phyloP scores from a whole-genome alignment of 2,888 invertebrate species.

The Laothoe populi region DNA sequence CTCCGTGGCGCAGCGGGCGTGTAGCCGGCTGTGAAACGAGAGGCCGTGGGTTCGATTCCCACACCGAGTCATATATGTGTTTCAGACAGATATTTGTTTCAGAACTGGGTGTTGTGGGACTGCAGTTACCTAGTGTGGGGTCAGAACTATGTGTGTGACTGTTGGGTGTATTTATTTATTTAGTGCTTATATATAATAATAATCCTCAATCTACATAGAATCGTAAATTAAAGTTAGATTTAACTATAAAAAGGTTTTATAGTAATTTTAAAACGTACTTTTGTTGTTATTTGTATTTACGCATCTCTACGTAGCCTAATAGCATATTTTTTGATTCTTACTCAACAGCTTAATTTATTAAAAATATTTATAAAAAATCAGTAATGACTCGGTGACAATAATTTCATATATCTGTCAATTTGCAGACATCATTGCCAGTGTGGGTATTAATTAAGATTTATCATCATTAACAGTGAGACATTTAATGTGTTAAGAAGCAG shows the following conservation, averaged over 20 bases:
- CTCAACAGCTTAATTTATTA: conserved; percentile 1
- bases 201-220: background rate
- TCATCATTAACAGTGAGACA: background rate
- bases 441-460: conserved; percentile 14
- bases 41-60: too few species aligned
- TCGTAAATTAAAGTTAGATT: conserved; percentile 10
- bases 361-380: conserved; percentile 5
- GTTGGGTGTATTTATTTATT: too few species aligned
- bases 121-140: too few species aligned
- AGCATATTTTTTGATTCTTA: conserved; percentile 1
- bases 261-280: conserved; percentile 15
- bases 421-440: conserved; percentile 20
- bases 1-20: too few species aligned
- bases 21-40: too few species aligned
- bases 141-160: too few species aligned
- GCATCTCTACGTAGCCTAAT: background rate
- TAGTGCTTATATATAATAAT: conserved; percentile 2
- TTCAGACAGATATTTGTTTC: too few species aligned
- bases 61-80: too few species aligned
- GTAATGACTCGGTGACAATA: conserved; percentile 43
- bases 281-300: conserved; percentile 10
- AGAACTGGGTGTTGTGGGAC: too few species aligned
- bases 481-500: background rate
- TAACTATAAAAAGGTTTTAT: conserved; percentile 4
- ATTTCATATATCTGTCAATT: conserved; percentile 38